Evolutionary conservation across 2,888 invertebrate species (phyloP).

Genomic region (Eutolmus rufibarbis): DNA sequence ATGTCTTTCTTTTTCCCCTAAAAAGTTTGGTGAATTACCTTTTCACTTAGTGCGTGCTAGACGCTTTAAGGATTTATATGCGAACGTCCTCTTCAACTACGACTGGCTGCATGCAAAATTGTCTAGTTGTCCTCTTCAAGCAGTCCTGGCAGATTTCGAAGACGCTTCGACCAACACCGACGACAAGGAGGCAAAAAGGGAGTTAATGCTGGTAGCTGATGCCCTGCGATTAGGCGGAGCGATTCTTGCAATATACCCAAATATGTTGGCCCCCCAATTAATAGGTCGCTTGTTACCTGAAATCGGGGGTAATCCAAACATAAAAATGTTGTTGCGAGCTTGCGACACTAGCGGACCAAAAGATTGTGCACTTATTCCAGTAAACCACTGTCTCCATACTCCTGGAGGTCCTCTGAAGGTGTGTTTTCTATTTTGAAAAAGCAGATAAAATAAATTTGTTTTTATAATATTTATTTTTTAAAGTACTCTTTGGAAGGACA

Average conservation of each 20-base stretch:
- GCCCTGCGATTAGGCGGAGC: constrained; percentile 93
- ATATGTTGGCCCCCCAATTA: constrained; percentile 95
- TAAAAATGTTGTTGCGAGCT: constrained; percentile 86
- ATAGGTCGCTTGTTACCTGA: constrained; percentile 92
- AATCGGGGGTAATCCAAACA: constrained; percentile 80
- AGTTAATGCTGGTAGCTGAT: constrained; percentile 91
- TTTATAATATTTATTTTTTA: constrained; percentile 44
- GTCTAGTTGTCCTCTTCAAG: constrained; percentile 93
- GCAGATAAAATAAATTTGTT: not conserved
- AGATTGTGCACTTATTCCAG: constrained; percentile 89
- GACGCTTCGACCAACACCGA: constrained; percentile 86
- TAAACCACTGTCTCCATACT: constrained; percentile 95
- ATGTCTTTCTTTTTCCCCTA: not conserved
- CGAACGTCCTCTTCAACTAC: constrained; percentile 94
- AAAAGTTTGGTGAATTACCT: constrained; percentile 90
- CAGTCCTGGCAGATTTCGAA: constrained; percentile 94
- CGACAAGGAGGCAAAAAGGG: constrained; percentile 76
- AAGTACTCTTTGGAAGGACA: constrained; percentile 97
- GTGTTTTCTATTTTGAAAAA: not conserved
- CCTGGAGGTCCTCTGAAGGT: constrained; percentile 98
- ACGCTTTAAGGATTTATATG: constrained; percentile 87
- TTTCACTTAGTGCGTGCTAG: constrained; percentile 92
- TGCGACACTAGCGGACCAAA: constrained; percentile 89
- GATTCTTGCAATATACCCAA: constrained; percentile 87
- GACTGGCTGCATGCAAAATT: constrained; percentile 97